A percentile compares a stretch with the other conserved stretches of the same genome.
phyloP scores from a whole-genome alignment of 2,888 invertebrate species.

The Stictocephala bisonia region DNA sequence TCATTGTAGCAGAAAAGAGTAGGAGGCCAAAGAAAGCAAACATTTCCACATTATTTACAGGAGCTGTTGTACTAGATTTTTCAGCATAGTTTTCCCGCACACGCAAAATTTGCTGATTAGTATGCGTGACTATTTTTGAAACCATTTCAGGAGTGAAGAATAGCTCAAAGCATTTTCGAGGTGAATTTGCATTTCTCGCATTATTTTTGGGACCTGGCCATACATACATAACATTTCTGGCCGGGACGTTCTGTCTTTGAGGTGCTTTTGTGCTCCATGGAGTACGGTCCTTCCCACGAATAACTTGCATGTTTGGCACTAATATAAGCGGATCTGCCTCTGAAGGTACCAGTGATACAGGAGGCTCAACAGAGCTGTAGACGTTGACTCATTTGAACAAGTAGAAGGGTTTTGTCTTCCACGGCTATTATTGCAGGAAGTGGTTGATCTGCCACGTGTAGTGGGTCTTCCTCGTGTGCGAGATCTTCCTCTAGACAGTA shows the following conservation, averaged over 20 bases:
- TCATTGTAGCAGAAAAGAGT: constrained; percentile 17
- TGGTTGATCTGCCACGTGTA: no score
- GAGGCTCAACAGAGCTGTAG: constrained; percentile 8
- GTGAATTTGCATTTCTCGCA: constrained; percentile 17
- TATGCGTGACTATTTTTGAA: constrained; percentile 11
- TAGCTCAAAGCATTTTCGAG: constrained; percentile 13
- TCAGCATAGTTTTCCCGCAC: constrained; percentile 2
- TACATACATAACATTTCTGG: constrained; percentile 11
- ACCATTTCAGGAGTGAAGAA: constrained; percentile 24
- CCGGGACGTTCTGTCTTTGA: constrained; percentile 5
- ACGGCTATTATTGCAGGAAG: no score
- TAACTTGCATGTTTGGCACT: constrained; percentile 3
- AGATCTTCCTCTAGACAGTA: constrained; percentile 1
- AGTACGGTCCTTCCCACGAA: constrained; percentile 22
- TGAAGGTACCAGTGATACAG: not conserved
- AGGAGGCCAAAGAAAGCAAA: constrained; percentile 11
- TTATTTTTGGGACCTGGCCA: constrained; percentile 3
- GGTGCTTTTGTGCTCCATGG: not conserved
- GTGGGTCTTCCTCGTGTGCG: constrained; percentile 15
- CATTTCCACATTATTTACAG: constrained; percentile 12
- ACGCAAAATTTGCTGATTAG: constrained; percentile 23
- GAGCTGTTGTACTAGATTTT: constrained; percentile 8
- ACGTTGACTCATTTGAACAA: not conserved
- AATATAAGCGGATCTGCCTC: constrained; percentile 12
- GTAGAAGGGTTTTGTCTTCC: not conserved